phyloP scores from a whole-genome alignment of 2,113 vertebrate genomes.

The Panurus biarmicus region DNA sequence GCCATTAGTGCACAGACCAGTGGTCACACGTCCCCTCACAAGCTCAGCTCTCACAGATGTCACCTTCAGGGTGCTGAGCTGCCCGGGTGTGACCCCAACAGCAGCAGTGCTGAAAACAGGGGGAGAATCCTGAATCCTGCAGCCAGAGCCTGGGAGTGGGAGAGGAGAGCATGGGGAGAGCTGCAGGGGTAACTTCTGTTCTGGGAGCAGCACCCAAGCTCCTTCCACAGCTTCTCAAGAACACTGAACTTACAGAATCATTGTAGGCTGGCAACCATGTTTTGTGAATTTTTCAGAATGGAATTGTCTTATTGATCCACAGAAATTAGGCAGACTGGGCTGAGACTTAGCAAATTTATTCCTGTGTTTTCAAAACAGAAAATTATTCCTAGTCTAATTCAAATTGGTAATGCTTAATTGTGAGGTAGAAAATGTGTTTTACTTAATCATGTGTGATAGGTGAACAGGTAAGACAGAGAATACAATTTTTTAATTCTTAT shows the following conservation, averaged over 20 bases:
- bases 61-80: neutral
- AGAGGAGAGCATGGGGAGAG: neutral
- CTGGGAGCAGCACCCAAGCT: neutral
- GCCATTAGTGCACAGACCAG: neutral
- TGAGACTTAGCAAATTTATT: neutral
- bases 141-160: neutral
- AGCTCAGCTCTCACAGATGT: neutral
- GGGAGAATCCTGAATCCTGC: neutral
- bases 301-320: neutral
- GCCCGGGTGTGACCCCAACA: neutral
- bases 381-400: neutral
- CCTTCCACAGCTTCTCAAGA: neutral
- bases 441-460: neutral
- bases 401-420: neutral
- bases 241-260: neutral
- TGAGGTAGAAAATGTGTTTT: neutral
- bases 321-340: neutral
- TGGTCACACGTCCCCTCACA: neutral
- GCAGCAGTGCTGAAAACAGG: neutral
- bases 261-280: accelerated
- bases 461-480: neutral
- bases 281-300: neutral
- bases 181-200: neutral
- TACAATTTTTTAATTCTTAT: neutral
- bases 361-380: neutral